Evolutionary conservation across 2,113 vertebrate genomes (phyloP).

Genomic region (Isurus oxyrinchus): DNA sequence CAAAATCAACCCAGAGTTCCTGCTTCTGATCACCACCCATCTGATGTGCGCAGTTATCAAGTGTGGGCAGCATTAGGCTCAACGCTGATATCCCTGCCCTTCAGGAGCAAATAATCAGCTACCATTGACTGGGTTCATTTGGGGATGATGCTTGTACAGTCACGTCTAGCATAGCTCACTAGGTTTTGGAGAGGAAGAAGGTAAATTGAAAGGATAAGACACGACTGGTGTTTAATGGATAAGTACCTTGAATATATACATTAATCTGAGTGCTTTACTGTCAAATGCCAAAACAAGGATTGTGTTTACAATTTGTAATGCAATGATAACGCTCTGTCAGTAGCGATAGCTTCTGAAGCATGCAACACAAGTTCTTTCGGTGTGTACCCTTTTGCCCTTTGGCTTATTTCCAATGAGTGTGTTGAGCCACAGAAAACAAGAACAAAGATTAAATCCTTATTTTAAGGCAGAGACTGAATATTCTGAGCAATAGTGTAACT

Average conservation of each 20-base stretch:
- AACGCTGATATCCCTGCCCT: not conserved
- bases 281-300: not conserved
- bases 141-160: not conserved
- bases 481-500: not conserved
- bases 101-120: not conserved
- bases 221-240: not conserved
- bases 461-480: not conserved
- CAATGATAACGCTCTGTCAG: not conserved
- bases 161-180: not conserved
- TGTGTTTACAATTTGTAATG: not conserved
- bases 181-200: not conserved
- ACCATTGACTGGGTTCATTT: not conserved
- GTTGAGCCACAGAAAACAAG: not conserved
- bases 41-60: not conserved
- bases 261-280: not conserved
- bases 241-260: not conserved
- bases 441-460: conserved; percentile 4
- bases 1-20: not conserved
- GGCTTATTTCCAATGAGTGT: not conserved
- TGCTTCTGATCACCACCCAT: not conserved
- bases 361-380: not conserved
- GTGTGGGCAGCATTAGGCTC: not conserved
- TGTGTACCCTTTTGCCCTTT: not conserved
- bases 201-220: not conserved
- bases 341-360: not conserved